Percentiles rank a stretch among this genome's conserved stretches.
Evolutionary conservation across 1,140 invertebrate species (phyloP).

Genomic region (Chrysomallon squamiferum): DNA sequence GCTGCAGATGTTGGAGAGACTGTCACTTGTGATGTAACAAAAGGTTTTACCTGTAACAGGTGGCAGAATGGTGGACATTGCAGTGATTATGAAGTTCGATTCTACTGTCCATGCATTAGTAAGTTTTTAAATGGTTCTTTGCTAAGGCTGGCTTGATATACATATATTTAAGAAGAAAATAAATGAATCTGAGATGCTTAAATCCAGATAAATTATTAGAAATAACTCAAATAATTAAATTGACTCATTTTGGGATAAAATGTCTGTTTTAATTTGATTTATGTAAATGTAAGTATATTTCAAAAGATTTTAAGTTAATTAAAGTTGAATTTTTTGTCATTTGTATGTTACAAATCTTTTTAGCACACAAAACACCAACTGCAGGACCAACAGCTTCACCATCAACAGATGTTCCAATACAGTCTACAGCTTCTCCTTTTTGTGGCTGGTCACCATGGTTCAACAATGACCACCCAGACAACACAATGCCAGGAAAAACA

Average conservation of each 20-base stretch:
- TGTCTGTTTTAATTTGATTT: no score
- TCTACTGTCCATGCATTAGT: conserved; percentile 61
- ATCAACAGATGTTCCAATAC: not conserved
- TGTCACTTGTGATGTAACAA: conserved; percentile 55
- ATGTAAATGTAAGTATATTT: no score
- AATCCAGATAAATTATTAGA: no score
- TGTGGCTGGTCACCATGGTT: conserved; percentile 1
- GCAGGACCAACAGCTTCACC: conserved; percentile 12
- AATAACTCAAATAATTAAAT: no score
- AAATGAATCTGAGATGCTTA: no score
- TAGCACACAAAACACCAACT: not conserved
- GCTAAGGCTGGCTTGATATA: no score
- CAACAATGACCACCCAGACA: not conserved
- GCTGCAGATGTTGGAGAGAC: conserved; percentile 33
- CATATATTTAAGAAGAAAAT: no score
- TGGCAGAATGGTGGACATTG: conserved; percentile 53
- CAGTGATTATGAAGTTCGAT: conserved; percentile 63
- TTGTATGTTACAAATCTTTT: no score
- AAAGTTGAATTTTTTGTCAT: no score
- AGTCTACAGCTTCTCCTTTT: conserved; percentile 10
- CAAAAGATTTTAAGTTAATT: no score
- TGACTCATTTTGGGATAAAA: no score
- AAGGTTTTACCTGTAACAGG: conserved; percentile 61
- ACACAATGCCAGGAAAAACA: not conserved
- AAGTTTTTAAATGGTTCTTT: conserved; percentile 13